Percentiles rank a stretch among this genome's conserved stretches.
Evolutionary conservation across 2,888 invertebrate species (phyloP).

Genomic region (Rhingia rostrata): DNA sequence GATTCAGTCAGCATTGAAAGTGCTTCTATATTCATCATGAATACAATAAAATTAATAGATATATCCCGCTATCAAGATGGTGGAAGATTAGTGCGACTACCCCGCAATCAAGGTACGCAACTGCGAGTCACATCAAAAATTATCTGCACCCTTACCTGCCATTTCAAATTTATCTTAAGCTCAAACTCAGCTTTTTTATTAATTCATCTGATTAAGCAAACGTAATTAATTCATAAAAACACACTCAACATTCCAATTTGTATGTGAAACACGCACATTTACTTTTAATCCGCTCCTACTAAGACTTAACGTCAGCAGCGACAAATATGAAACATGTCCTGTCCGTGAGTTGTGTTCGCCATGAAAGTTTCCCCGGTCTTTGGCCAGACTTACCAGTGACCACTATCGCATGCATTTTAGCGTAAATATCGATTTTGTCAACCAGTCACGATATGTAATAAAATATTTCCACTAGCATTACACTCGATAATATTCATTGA

Average conservation of each 20-base stretch:
- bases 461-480: conserved; percentile 60
- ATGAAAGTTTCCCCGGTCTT: conserved; percentile 1
- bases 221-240: conserved; percentile 42
- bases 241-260: conserved; percentile 32
- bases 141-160: not conserved
- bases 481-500: conserved; percentile 42
- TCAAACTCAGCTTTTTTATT: not conserved
- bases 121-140: too few relatives aligned
- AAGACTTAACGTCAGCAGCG: conserved; percentile 39
- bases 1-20: too few relatives aligned
- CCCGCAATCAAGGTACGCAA: too few relatives aligned
- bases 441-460: conserved; percentile 57
- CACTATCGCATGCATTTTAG: conserved; percentile 60
- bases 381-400: conserved; percentile 4
- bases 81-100: too few relatives aligned
- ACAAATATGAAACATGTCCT: conserved; percentile 52
- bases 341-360: conserved; percentile 26
- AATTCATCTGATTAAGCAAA: not conserved
- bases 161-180: not conserved
- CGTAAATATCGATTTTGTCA: conserved; percentile 68
- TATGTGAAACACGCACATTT: conserved; percentile 44
- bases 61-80: too few relatives aligned
- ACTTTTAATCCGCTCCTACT: conserved; percentile 18
- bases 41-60: too few relatives aligned
- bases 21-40: too few relatives aligned